Conservation (phyloP, 2,888 invertebrate species). For the Exephanes ischioxanthus region DNA sequence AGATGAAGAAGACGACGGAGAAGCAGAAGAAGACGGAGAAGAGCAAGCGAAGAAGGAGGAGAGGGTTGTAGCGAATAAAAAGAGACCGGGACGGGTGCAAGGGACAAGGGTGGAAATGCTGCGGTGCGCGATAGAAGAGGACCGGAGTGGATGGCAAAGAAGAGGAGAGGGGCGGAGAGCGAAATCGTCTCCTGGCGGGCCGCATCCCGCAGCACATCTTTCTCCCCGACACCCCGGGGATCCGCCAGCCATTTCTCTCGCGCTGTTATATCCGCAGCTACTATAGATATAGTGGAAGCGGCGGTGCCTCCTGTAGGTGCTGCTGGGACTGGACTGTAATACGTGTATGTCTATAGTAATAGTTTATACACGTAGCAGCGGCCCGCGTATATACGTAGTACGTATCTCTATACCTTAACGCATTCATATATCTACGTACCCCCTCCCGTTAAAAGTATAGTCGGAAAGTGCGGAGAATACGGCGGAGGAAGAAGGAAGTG, state of each 20-base stretch:
- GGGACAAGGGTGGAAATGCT: conserved; percentile 55
- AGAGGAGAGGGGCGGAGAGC: conserved; percentile 68
- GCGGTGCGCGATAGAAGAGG: conserved; percentile 47
- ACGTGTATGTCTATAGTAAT: background rate
- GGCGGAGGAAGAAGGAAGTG: background rate
- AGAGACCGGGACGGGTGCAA: conserved; percentile 53
- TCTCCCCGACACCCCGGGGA: conserved; percentile 81
- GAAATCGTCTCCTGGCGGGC: conserved; percentile 78
- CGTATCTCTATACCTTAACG: conserved; percentile 75
- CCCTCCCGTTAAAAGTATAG: background rate
- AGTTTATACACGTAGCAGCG: conserved; percentile 53
- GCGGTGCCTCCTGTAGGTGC: background rate
- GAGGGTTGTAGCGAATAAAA: conserved; percentile 41
- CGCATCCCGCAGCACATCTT: conserved; percentile 82
- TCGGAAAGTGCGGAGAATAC: conserved; percentile 3
- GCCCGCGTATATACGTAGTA: background rate
- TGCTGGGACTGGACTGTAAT: conserved; percentile 8
- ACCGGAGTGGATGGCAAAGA: conserved; percentile 67
- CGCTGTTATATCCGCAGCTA: conserved; percentile 71
- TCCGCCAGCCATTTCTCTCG: conserved; percentile 80
- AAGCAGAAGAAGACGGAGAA: conserved; percentile 28
- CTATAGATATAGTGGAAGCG: conserved; percentile 3
- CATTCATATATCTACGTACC: conserved; percentile 24
- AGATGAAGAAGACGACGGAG: conserved; percentile 45
- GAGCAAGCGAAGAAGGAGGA: conserved; percentile 21